phyloP scores from a whole-genome alignment of 2,113 vertebrate species.

The Ammodramus savannarum region DNA sequence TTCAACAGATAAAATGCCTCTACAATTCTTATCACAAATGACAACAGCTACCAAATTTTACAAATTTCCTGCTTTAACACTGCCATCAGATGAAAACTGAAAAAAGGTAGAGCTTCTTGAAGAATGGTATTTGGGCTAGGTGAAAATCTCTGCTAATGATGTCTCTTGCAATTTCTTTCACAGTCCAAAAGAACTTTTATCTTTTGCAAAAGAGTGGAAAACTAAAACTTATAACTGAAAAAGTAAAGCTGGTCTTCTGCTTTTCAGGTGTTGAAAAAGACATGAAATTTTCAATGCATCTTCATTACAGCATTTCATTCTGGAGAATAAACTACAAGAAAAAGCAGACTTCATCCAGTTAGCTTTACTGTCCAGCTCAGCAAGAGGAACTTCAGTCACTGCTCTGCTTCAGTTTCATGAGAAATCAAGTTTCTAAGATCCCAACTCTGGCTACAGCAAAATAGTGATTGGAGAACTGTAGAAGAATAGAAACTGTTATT shows the following conservation, averaged over 20 bases:
- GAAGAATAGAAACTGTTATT: not conserved
- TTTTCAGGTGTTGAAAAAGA: not conserved
- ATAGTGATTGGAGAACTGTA: not conserved
- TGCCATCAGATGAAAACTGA: not conserved
- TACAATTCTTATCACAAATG: not conserved
- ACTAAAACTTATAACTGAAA: not conserved
- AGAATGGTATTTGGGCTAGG: not conserved
- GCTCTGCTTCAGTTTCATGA: not conserved
- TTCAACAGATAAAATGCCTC: not conserved
- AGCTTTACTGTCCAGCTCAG: not conserved
- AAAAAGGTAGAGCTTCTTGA: not conserved
- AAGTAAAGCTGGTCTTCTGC: not conserved
- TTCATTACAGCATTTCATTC: not conserved
- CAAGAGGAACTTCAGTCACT: not conserved
- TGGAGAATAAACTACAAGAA: not conserved
- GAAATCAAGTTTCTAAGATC: not conserved
- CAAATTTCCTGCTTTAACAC: not conserved
- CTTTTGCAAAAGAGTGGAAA: not conserved
- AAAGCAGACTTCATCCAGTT: not conserved
- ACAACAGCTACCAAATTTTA: not conserved
- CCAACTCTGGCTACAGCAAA: not conserved
- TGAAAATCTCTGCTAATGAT: not conserved
- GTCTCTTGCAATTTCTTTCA: not conserved
- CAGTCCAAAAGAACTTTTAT: not conserved
- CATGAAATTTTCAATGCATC: not conserved